Conservation (phyloP, 2,797 vertebrate species). For the Adelosebastes latens region DNA sequence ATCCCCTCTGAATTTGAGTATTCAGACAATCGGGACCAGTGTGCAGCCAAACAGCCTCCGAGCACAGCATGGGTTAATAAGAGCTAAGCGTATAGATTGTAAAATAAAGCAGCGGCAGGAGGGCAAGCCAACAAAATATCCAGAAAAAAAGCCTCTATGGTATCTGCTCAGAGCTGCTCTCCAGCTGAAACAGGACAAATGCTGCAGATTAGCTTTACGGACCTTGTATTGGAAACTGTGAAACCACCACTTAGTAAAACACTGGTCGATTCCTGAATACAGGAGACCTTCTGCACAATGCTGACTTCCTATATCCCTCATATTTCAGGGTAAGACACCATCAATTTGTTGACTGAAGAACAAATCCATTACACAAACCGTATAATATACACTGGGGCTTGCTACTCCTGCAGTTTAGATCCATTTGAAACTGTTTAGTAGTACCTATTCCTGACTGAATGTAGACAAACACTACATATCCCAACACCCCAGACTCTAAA, state of each 20-base stretch:
- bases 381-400: background rate
- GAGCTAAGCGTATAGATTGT: constrained; percentile 12
- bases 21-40: background rate
- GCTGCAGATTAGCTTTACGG: constrained; percentile 12
- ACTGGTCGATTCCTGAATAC: constrained; percentile 2
- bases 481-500: background rate
- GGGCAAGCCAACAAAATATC: constrained; percentile 6
- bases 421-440: too few relatives aligned
- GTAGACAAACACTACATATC: too few relatives aligned
- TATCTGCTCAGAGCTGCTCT: constrained; percentile 3
- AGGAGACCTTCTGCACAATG: background rate
- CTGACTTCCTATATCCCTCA: background rate
- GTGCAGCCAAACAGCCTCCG: constrained; percentile 13
- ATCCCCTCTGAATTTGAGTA: constrained; percentile 6
- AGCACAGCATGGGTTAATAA: constrained; percentile 24
- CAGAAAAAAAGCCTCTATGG: background rate
- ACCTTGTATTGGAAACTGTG: background rate
- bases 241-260: constrained; percentile 30
- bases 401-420: background rate
- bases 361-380: constrained; percentile 20
- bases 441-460: too few relatives aligned
- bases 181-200: constrained; percentile 30
- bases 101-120: constrained; percentile 40
- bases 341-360: constrained; percentile 2
- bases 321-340: background rate